Base-by-base conservation (phyloP, 2,888 invertebrate genomes). In the Eucriotettix oculatus region DNA sequence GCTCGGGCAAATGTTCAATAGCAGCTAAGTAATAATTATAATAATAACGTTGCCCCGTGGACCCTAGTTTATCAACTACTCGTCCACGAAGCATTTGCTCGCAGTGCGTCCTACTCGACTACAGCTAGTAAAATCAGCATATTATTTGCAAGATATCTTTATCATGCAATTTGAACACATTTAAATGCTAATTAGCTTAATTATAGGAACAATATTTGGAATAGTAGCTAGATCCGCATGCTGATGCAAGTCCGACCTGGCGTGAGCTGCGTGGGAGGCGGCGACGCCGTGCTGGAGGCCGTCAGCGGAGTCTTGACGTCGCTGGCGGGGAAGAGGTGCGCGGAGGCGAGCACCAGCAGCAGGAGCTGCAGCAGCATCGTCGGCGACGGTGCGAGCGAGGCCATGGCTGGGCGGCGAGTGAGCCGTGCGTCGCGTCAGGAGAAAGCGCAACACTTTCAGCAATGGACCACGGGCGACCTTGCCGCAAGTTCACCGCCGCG, bases 321-420 rank as follows among this genome's bases (percentile, higher is more conserved):
- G 10, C 52, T 40, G 5, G 60, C 60, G n/a, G 57, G 56, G 54
- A 60, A 60, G 29, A 60, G 57, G 40, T 60, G 60, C 40, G 57
- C 60, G 57, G 57, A 16, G 40, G 57, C 43, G 44, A 57, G 44
- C n/a, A 53, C 52, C 16, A 52, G 52, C 14, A 60, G 54, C 42
- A 59, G 42, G 58, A 54, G 41, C 58, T 17, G 57, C 57, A 11
- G 55, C 55, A 14, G 29, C 42, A 10, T 29, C n/a, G 55, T 5
- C 40, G n/a, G 40, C 40, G 55, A 48, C 48, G 48, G 48, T 48
- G 14, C 48, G 48, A 14, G 14, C 48, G 42, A 14, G 55, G 55
- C 40, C 55, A 40, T 10, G 55, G 40, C 14, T n/a, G 41, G 55
- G 41, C n/a, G 40, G 55, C 16, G 14, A 12, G 42, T 29, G n/a